Conservation (phyloP, 2,888 invertebrate genomes). For the Daptonema setosum region DNA sequence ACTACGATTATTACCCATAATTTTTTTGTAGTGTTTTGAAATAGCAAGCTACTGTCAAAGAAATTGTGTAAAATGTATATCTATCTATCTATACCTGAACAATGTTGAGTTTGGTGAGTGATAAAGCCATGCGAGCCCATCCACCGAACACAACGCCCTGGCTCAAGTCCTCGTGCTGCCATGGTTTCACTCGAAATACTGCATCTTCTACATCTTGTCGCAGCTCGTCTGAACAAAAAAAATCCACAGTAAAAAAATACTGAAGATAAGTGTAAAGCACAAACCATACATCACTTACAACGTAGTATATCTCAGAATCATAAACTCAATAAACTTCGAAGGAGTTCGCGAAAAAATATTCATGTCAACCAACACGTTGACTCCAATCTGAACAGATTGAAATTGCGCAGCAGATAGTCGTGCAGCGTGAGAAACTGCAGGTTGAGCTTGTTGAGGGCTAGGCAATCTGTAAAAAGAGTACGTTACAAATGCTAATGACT, state of each 20-base stretch:
- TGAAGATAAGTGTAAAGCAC: too few species aligned
- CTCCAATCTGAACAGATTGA: constrained; percentile 84
- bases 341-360: neutral
- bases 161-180: constrained; percentile 37
- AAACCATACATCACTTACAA: too few species aligned
- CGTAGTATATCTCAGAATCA: too few species aligned
- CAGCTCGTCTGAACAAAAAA: constrained; percentile 83
- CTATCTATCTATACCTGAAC: neutral
- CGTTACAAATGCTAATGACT: neutral
- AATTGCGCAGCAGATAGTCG: constrained; percentile 87
- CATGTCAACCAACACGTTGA: constrained; percentile 58
- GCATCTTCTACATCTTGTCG: constrained; percentile 94
- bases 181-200: constrained; percentile 76
- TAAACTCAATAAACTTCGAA: too few species aligned
- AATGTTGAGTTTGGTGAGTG: neutral
- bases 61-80: too few species aligned
- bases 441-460: constrained; percentile 88
- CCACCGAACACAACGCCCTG: constrained; percentile 59
- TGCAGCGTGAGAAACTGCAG: constrained; percentile 91
- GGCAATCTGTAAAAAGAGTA: constrained; percentile 28
- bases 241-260: too few species aligned
- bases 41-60: too few species aligned
- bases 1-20: too few species aligned
- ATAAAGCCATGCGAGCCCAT: constrained; percentile 92
- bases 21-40: too few species aligned